Evolutionary conservation across 1,140 invertebrate species (phyloP).

Genomic region (Solenopsis invicta): DNA sequence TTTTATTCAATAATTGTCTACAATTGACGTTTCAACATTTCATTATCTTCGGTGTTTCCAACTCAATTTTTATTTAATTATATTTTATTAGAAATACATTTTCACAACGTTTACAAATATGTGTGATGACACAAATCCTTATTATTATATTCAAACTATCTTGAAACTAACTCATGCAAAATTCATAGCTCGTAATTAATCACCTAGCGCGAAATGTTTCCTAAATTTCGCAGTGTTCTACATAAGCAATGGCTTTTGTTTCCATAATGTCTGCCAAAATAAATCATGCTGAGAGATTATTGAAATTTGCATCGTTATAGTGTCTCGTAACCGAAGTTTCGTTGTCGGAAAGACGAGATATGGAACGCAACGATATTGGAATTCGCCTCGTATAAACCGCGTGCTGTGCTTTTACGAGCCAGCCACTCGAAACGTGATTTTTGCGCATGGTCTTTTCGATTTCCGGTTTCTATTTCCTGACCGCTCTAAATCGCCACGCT

Average conservation of each 20-base stretch:
- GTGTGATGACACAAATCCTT: background rate
- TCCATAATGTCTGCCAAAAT: constrained; percentile 51
- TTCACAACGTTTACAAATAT: background rate
- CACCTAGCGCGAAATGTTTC: constrained; percentile 16
- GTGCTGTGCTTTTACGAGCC: constrained; percentile 28
- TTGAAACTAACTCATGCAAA: background rate
- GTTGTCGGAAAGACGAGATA: background rate
- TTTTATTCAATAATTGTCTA: too few relatives aligned
- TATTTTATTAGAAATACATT: background rate
- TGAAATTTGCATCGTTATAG: constrained; percentile 49
- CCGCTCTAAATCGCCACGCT: constrained; percentile 16
- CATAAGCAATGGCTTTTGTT: constrained; percentile 32
- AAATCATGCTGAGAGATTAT: constrained; percentile 27
- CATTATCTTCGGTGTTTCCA: too few relatives aligned
- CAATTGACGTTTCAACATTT: too few relatives aligned
- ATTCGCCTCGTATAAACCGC: constrained; percentile 20
- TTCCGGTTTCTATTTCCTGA: constrained; percentile 46
- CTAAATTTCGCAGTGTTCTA: constrained; percentile 37
- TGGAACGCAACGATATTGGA: background rate
- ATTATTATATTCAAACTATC: background rate
- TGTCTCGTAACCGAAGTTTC: constrained; percentile 34
- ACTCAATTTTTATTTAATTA: background rate
- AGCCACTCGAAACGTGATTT: constrained; percentile 27
- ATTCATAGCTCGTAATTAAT: constrained; percentile 34
- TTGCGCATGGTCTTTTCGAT: constrained; percentile 24